Evolutionary conservation across 2,113 vertebrate species (phyloP).

Genomic region (Salvator merianae): DNA sequence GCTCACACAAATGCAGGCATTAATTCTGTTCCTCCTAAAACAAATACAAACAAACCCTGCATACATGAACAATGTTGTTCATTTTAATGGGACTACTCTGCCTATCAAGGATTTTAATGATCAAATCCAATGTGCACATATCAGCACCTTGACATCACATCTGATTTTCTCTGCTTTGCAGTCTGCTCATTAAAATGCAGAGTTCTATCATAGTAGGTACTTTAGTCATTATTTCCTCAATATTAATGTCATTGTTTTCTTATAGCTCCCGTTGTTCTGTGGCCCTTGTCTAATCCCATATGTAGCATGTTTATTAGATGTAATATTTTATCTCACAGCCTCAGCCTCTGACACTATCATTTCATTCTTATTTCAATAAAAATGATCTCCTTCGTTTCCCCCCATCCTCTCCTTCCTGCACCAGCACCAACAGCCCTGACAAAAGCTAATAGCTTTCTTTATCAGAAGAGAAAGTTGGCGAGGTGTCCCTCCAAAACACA

Average conservation of each 20-base stretch:
- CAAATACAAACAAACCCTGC: not conserved
- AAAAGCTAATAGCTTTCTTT: slow-evolving; percentile 92
- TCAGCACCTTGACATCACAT: not conserved
- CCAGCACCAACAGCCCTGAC: slow-evolving; percentile 76
- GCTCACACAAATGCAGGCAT: not conserved
- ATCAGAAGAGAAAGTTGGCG: slow-evolving; percentile 87
- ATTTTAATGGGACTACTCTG: slow-evolving; percentile 27
- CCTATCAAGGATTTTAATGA: slow-evolving; percentile 23
- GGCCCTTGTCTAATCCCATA: slow-evolving; percentile 84
- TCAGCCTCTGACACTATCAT: slow-evolving; percentile 89
- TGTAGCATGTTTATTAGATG: slow-evolving; percentile 91
- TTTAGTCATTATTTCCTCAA: slow-evolving; percentile 66
- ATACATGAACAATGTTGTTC: not conserved
- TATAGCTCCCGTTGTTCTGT: slow-evolving; percentile 64
- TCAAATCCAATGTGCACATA: slow-evolving; percentile 9
- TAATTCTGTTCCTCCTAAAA: slow-evolving; percentile 5
- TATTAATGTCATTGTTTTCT: slow-evolving; percentile 73
- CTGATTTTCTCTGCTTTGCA: slow-evolving; percentile 39
- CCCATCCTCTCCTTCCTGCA: not conserved
- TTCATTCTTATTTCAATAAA: slow-evolving; percentile 97
- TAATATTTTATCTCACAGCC: slow-evolving; percentile 95
- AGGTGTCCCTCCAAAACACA: slow-evolving; percentile 70
- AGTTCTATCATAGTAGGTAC: slow-evolving; percentile 34
- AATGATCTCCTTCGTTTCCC: slow-evolving; percentile 82
- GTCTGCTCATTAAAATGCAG: slow-evolving; percentile 58